phyloP scores from a whole-genome alignment of 2,113 vertebrate species.

The Todiramphus chloris region DNA sequence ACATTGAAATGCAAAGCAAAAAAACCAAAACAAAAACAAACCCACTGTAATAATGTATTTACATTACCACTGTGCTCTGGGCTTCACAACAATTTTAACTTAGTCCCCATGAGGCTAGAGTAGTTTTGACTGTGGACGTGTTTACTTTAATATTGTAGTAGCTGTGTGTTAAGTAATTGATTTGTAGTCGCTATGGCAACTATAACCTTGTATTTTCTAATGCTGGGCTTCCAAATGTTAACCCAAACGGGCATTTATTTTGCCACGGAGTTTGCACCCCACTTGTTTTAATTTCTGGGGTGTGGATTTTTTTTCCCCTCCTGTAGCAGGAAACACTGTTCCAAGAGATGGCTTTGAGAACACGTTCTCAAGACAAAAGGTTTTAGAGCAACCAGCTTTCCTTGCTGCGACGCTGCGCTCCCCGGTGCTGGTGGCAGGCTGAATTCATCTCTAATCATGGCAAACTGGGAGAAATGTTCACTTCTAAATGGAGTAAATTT shows the following conservation, averaged over 20 bases:
- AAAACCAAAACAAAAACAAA: background rate
- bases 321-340: background rate
- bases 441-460: background rate
- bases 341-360: background rate
- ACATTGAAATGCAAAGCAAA: background rate
- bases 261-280: background rate
- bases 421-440: background rate
- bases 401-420: background rate
- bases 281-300: background rate
- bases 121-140: background rate
- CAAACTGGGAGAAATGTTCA: background rate
- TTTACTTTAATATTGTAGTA: slow-evolving; percentile 45
- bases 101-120: background rate
- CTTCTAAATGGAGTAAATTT: background rate
- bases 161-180: slow-evolving; percentile 13
- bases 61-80: background rate
- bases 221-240: background rate
- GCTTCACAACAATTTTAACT: slow-evolving; percentile 26
- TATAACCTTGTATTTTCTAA: background rate
- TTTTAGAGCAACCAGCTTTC: background rate
- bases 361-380: background rate
- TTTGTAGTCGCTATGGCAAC: slow-evolving; percentile 16
- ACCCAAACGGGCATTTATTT: background rate
- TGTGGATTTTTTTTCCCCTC: background rate
- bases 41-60: background rate